Evolutionary conservation across 2,113 vertebrate genomes (phyloP).

Genomic region (Peucedramus taeniatus): DNA sequence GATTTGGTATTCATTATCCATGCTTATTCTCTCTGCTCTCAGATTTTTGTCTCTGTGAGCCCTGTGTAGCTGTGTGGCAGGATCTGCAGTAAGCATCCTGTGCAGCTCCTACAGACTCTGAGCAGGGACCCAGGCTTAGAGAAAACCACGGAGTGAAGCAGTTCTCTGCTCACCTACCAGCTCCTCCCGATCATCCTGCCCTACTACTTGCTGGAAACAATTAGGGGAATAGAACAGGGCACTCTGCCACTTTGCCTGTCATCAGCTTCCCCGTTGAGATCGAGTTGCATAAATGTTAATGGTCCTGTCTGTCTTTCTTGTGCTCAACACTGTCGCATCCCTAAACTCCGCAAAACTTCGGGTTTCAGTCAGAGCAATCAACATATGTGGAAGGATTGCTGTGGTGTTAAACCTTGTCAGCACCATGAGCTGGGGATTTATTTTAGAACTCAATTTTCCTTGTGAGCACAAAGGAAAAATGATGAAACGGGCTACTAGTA

Average conservation of each 20-base stretch:
- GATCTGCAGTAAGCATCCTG: not conserved
- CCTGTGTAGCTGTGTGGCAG: not conserved
- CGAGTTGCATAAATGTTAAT: conserved; percentile 5
- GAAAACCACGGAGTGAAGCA: not conserved
- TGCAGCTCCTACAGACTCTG: accelerated
- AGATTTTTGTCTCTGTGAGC: not conserved
- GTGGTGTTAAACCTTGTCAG: not conserved
- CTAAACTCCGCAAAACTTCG: not conserved
- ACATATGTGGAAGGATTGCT: accelerated
- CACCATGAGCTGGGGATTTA: not conserved
- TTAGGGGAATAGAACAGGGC: not conserved
- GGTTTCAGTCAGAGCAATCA: not conserved
- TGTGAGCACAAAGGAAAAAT: not conserved
- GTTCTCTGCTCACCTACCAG: not conserved
- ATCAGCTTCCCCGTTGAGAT: not conserved
- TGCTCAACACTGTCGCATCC: not conserved
- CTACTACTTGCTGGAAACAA: not conserved
- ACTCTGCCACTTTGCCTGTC: not conserved
- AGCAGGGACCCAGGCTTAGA: not conserved
- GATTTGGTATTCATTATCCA: not conserved
- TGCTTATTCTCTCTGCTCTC: not conserved
- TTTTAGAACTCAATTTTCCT: not conserved
- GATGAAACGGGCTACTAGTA: not conserved
- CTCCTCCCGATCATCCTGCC: not conserved
- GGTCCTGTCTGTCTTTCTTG: accelerated